A percentile compares a stretch with the other conserved stretches of the same genome.
phyloP scores from a whole-genome alignment of 2,113 vertebrate species.

The Meriones unguiculatus region DNA sequence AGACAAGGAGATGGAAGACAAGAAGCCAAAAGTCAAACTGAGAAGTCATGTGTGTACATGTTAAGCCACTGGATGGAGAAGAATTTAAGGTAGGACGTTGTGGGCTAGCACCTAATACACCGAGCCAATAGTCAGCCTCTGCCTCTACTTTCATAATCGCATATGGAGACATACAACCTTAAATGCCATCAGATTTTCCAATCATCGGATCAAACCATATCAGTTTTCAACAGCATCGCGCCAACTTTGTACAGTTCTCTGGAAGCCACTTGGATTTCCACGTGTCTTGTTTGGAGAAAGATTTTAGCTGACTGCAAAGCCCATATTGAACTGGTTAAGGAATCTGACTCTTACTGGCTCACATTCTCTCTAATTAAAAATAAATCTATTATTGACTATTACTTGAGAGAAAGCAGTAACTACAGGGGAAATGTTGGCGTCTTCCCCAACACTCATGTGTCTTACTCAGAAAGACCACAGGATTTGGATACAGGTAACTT shows the following conservation, averaged over 20 bases:
- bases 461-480: not conserved
- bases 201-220: not conserved
- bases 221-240: not conserved
- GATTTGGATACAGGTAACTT: not conserved
- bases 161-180: not conserved
- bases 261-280: not conserved
- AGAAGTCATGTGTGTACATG: not conserved
- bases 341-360: not conserved
- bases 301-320: not conserved
- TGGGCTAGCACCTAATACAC: not conserved
- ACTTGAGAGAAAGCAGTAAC: not conserved
- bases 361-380: slow-evolving; percentile 12
- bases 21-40: not conserved
- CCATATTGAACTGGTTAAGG: not conserved
- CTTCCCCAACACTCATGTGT: not conserved
- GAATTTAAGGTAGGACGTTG: not conserved
- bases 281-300: not conserved
- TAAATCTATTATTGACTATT: not conserved
- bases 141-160: not conserved
- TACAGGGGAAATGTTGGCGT: not conserved
- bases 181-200: not conserved
- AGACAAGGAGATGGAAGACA: not conserved
- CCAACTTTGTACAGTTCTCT: not conserved
- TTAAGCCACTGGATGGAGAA: not conserved
- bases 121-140: not conserved